Evolutionary conservation across 2,888 invertebrate species (phyloP), one percentile per base, ranked within the genome.

Genomic region (Rhingia rostrata): DNA sequence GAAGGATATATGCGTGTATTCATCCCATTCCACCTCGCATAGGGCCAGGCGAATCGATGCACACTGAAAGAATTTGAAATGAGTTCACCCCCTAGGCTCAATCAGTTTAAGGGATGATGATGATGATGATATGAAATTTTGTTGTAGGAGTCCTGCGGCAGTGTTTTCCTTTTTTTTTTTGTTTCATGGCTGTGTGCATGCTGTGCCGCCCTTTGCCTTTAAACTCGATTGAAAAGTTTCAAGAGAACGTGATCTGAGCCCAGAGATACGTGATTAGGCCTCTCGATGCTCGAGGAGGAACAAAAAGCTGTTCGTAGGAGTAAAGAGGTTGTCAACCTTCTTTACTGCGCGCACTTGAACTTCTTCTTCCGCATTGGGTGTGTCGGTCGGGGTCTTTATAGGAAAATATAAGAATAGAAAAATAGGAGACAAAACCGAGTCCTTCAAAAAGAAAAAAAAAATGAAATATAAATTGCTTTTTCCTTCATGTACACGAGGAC

Each of bases 171-270:
- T 74, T 60, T 49, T 33, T 37, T 45, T 37, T 14, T 9, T 14
- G 12, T 67, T 60, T 72, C 60, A 47, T 37, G 7, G 43, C 10
- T 51, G 39, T 14, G 51, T 43, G 35, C 32, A 14, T 51, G 41
- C 47, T 6, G 37, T 45, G 51, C 6, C 49, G 49, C 53, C 66
- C 78, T 69, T 78, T 69, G 32, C 83, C 74, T 84, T 84, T 80
- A 86, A 87, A 86, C 83, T 86, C 86, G 86, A 86, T 87, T 86
- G 84, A 70, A 87, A 88, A 87, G 86, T 88, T 87, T 86, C 85
- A 58, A 67, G 82, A 75, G 87, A 86, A 88, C 88, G 88, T 88
- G 88, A 87, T 87, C 87, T 80, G 85, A 87, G 87, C 86, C 84
- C 86, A 47, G 64, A 86, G 86, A 86, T 86, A 87, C 87, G 88